These are phyloP conservation scores for Philonicus albiceps DNA, from an alignment of 2,888 invertebrate species.

Conservation along the genomic window DNA sequence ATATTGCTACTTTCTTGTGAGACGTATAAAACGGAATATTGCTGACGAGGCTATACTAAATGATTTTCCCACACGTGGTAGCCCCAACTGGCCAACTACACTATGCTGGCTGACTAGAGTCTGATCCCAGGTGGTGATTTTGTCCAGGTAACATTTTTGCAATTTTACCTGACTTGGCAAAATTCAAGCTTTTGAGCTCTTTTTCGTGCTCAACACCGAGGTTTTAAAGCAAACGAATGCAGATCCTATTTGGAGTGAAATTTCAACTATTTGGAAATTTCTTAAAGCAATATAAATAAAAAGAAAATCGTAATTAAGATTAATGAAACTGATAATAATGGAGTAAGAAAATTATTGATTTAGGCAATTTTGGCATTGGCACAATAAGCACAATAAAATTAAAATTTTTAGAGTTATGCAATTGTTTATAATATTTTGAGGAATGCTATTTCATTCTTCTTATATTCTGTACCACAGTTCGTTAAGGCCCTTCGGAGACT, in stretches of 20 bases:
- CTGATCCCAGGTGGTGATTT: not conserved
- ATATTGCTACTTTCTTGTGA: slow-evolving; percentile 25
- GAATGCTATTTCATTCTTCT: too few relatives aligned
- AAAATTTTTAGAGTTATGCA: too few relatives aligned
- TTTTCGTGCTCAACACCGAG: not conserved
- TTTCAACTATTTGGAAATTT: not conserved
- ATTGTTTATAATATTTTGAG: too few relatives aligned
- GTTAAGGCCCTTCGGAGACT: too few relatives aligned
- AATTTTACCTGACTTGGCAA: not conserved
- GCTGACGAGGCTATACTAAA: not conserved
- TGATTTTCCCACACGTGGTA: slow-evolving; percentile 7
- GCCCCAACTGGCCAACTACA: not conserved
- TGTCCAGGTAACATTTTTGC: not conserved
- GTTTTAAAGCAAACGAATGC: not conserved
- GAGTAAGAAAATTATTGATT: too few relatives aligned
- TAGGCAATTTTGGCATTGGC: too few relatives aligned
- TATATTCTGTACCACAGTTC: too few relatives aligned
- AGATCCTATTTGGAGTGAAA: not conserved
- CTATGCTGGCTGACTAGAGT: not conserved
- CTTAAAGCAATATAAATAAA: too few relatives aligned
- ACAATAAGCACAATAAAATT: too few relatives aligned
- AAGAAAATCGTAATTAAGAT: too few relatives aligned
- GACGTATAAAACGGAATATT: not conserved
- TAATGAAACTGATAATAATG: too few relatives aligned
- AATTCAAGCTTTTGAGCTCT: not conserved